Evolutionary conservation across 2,113 vertebrate genomes (phyloP).

Genomic region (Eudyptes chrysolophus): DNA sequence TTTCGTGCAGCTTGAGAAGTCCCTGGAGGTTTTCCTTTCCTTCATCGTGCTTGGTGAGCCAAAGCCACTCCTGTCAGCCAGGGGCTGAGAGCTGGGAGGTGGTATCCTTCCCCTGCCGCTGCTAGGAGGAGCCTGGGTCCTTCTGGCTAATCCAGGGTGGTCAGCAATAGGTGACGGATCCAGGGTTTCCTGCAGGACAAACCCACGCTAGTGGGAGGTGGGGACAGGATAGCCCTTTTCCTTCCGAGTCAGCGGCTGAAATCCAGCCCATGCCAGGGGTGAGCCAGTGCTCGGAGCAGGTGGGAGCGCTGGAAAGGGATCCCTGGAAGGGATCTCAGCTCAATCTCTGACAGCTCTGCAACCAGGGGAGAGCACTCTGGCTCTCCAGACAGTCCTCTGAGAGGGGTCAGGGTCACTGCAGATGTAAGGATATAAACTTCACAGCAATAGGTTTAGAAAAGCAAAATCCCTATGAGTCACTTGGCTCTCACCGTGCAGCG

Average conservation of each 20-base stretch:
- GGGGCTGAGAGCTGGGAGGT: not conserved
- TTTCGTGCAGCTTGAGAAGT: not conserved
- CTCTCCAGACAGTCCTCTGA: not conserved
- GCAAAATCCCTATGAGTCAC: rapidly evolving
- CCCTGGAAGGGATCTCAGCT: not conserved
- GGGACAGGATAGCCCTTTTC: not conserved
- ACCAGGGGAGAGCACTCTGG: not conserved
- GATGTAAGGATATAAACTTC: not conserved
- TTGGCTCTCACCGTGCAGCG: not conserved
- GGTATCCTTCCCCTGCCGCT: not conserved
- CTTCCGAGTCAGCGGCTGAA: not conserved
- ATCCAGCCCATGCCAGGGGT: not conserved
- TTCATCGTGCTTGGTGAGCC: not conserved
- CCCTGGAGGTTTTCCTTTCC: not conserved
- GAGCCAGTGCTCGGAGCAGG: not conserved
- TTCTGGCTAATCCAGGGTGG: not conserved
- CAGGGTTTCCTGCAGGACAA: not conserved
- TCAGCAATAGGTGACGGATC: rapidly evolving
- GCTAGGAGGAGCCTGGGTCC: not conserved
- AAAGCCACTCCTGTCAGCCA: not conserved
- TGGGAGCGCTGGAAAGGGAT: not conserved
- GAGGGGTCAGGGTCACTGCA: not conserved
- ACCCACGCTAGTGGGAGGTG: rapidly evolving
- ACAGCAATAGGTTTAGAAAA: not conserved
- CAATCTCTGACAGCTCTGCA: not conserved